These are phyloP conservation scores for Gallinago nigripennis DNA, from an alignment of 2,797 vertebrate genomes.

Conservation along the genomic window DNA sequence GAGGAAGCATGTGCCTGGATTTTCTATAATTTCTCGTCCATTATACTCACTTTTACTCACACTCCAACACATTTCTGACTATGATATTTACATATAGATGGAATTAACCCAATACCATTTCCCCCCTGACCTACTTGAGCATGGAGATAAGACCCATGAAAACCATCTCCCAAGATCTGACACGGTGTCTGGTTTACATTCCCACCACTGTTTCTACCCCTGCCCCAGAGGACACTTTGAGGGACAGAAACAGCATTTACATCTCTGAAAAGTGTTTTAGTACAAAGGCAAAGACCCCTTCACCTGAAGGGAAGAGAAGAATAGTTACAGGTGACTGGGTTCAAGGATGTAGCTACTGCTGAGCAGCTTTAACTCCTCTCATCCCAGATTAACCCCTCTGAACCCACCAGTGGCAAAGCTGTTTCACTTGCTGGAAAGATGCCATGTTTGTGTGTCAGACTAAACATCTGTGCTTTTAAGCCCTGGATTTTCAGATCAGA, in stretches of 20 bases:
- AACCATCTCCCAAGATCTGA: neutral
- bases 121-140: neutral
- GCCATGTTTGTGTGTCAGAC: neutral
- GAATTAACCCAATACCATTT: neutral
- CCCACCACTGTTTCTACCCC: neutral
- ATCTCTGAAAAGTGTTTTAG: slow-evolving; percentile 34
- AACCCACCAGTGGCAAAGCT: neutral
- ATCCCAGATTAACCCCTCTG: slow-evolving; percentile 60
- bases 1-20: too few species aligned
- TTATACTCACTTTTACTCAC: neutral
- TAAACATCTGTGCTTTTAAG: slow-evolving; percentile 38
- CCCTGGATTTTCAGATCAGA: neutral
- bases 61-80: neutral
- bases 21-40: too few species aligned
- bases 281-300: slow-evolving; percentile 19
- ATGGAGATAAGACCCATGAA: neutral
- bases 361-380: slow-evolving; percentile 68
- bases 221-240: neutral
- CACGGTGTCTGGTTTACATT: accelerated
- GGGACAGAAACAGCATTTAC: slow-evolving; percentile 11
- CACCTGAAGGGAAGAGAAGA: slow-evolving; percentile 38
- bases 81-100: neutral
- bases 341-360: slow-evolving; percentile 61
- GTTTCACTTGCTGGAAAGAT: neutral
- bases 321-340: slow-evolving; percentile 50